Evolutionary conservation across 1,140 invertebrate species (phyloP).

Genomic region (Meloidogyne floridensis): DNA sequence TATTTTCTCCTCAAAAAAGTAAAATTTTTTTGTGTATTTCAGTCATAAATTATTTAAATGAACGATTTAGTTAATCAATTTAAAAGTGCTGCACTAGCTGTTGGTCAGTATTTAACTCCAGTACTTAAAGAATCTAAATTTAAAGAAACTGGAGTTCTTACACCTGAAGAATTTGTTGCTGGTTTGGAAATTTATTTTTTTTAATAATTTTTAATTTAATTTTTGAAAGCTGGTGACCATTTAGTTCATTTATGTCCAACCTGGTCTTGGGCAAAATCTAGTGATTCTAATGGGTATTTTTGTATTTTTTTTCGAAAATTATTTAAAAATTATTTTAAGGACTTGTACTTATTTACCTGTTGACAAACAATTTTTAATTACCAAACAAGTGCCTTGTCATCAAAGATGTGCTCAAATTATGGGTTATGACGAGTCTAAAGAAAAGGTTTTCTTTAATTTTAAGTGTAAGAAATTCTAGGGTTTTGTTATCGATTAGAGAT

Average conservation of each 20-base stretch:
- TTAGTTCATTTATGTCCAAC: conserved; percentile 98
- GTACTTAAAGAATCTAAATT: conserved; percentile 98
- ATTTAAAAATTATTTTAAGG: conserved; percentile 34
- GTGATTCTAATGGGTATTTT: conserved; percentile 76
- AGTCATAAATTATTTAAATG: conserved; percentile 20
- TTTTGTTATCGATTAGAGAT: too few species aligned
- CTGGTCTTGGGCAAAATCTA: conserved; percentile 89
- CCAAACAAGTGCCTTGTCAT: conserved; percentile 76
- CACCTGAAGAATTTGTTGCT: conserved; percentile 73
- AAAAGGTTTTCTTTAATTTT: conserved; percentile 69
- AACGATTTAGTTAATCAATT: conserved; percentile 44
- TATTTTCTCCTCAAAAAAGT: too few species aligned
- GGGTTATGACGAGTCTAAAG: conserved; percentile 84
- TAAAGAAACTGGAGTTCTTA: conserved; percentile 93
- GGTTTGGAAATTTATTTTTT: conserved; percentile 9
- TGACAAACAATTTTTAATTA: conserved; percentile 96
- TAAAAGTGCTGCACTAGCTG: conserved; percentile 64
- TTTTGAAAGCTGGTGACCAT: conserved; percentile 81
- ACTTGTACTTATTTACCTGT: conserved; percentile 62
- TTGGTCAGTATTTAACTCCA: conserved; percentile 93
- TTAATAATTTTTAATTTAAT: conserved; percentile 77
- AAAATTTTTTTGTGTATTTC: too few species aligned
- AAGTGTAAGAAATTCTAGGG: neutral
- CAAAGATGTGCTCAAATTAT: conserved; percentile 74
- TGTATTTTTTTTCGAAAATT: neutral